Percentiles rank a stretch among this genome's conserved stretches.
Conservation (phyloP, 1,140 invertebrate genomes). For the Hestina assimilis region DNA sequence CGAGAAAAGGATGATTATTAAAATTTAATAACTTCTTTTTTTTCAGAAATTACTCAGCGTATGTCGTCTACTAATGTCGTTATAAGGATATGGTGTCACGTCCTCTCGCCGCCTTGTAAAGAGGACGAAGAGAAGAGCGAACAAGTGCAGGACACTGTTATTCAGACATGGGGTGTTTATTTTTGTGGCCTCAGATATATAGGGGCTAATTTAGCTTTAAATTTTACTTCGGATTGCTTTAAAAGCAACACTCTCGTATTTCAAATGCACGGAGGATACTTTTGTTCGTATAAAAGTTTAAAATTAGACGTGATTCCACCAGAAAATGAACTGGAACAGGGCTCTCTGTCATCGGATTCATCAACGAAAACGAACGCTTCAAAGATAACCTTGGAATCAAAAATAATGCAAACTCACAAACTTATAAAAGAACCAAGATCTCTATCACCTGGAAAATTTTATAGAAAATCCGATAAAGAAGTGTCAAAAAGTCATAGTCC, state of each 20-base stretch:
- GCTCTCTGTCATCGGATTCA: constrained; percentile 62
- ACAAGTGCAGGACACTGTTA: constrained; percentile 70
- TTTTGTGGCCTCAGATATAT: constrained; percentile 90
- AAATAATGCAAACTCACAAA: constrained; percentile 47
- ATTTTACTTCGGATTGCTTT: constrained; percentile 85
- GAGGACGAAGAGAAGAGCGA: constrained; percentile 34
- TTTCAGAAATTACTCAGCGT: constrained; percentile 67
- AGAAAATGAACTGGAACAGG: constrained; percentile 65
- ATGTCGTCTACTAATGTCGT: constrained; percentile 79
- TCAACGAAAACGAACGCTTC: constrained; percentile 56
- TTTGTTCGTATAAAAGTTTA: constrained; percentile 83
- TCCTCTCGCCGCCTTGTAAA: constrained; percentile 38
- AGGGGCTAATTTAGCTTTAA: constrained; percentile 84
- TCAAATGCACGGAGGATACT: constrained; percentile 92
- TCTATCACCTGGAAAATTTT: constrained; percentile 60
- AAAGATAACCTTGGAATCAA: constrained; percentile 50
- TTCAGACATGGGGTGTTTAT: constrained; percentile 91
- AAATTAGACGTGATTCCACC: constrained; percentile 71
- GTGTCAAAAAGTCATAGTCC: constrained; percentile 74
- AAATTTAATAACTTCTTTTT: constrained; percentile 1
- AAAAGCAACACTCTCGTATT: constrained; percentile 90
- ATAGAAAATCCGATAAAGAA: constrained; percentile 55
- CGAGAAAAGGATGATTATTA: neutral
- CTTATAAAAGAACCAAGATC: constrained; percentile 60
- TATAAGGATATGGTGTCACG: constrained; percentile 79